Evolutionary conservation across 2,888 invertebrate species (phyloP).

Genomic region (Leucozona laternaria): DNA sequence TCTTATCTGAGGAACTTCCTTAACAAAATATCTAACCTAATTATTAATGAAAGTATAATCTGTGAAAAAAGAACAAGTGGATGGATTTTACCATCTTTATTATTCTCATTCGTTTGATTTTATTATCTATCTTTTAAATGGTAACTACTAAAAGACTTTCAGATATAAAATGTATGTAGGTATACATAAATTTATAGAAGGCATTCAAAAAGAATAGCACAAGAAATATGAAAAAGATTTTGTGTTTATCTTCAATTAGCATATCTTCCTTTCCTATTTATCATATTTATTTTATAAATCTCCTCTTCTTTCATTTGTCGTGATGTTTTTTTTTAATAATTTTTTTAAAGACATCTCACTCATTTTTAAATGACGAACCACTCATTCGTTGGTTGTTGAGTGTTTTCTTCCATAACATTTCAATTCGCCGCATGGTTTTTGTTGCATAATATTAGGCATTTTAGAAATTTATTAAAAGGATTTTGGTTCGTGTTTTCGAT

Average conservation of each 20-base stretch:
- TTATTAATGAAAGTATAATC: conserved; percentile 21
- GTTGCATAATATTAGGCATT: conserved; percentile 27
- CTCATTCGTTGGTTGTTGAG: neutral
- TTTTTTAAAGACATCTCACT: neutral
- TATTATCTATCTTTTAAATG: neutral
- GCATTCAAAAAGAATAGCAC: neutral
- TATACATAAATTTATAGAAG: too few species aligned
- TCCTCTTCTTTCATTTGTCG: conserved; percentile 6
- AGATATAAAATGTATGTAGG: neutral
- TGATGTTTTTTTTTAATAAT: neutral
- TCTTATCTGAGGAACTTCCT: conserved; percentile 19
- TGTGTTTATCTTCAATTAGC: conserved; percentile 33
- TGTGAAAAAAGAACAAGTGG: neutral
- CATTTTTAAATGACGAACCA: neutral
- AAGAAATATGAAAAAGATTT: neutral
- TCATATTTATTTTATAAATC: conserved; percentile 13
- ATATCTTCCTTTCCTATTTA: conserved; percentile 21
- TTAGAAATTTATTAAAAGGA: neutral
- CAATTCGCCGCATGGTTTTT: neutral
- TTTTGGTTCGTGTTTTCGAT: conserved; percentile 1
- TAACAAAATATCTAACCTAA: conserved; percentile 30
- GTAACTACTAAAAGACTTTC: conserved; percentile 1
- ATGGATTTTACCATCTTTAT: conserved; percentile 1
- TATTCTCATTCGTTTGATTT: conserved; percentile 7
- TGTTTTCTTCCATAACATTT: neutral